Evolutionary conservation across 2,113 vertebrate genomes (phyloP), one percentile per base, ranked within the genome.

Genomic region (Actinemys pallida): DNA sequence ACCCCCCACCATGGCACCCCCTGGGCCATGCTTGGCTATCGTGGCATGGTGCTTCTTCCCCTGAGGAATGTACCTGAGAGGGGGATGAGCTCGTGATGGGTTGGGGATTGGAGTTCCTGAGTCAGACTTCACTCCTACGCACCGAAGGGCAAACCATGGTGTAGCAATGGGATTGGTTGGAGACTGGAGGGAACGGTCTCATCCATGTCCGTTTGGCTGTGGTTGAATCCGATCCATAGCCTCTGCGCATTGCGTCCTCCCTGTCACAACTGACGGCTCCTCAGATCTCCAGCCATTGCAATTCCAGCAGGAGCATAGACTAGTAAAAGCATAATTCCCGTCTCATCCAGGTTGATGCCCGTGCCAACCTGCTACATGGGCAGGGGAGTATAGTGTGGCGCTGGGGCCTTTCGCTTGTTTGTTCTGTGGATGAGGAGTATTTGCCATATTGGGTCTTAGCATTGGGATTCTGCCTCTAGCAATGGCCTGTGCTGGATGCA

Each of bases 41-140:
- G 16, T 1, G 1, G 42, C n/a, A 45, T 88, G 24, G 20, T 10
- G 25, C 22, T 8, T 3, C 9, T 27, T 25, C 9, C 47, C 1
- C 14, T 22, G 25, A 80, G n/a, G 62, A 45, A 19, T 54, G 7
- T 20, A 54, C 19, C 53, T 20, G 19, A 54, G 53, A 54, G 53
- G 53, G 45, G 27, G 25, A 25, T 31, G 8, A 27, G 47, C 47
- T 3, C 31, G 2, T 50, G 47, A 31, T 17, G 22, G 9, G 8
- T 5, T 24, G 19, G 42, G 24, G 31, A 1, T n/a, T 59, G 3
- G 42, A n/a, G 3, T 6, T 89, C 59, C 0, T 1, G 4, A 50
- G 52, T 5, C 12, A 0, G 52, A 29, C 54, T 84, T 29, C 39
- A 42, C 39, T 42, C 39, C 39, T 42, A 42, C 39, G 39, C 39